Percentiles rank a stretch among this genome's conserved stretches.
These are phyloP conservation scores for Catharus bicknelli DNA, from an alignment of 2,113 vertebrate genomes.

Conservation along the genomic window DNA sequence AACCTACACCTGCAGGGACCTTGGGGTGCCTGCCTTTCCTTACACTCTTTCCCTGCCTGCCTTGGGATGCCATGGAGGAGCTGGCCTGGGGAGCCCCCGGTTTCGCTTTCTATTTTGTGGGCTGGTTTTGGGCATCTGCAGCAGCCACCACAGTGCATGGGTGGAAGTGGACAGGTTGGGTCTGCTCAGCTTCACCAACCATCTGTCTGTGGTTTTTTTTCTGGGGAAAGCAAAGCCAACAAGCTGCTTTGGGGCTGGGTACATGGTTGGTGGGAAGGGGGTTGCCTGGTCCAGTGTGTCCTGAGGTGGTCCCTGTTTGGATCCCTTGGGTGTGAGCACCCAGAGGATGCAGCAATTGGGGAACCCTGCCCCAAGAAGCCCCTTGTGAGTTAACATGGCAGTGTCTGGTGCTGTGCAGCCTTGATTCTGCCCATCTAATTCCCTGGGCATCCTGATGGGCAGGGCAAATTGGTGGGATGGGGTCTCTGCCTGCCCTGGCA, in stretches of 20 bases:
- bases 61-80: neutral
- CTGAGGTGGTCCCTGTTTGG: neutral
- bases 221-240: neutral
- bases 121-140: neutral
- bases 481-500: neutral
- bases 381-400: neutral
- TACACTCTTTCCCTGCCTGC: rapidly evolving
- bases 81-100: neutral
- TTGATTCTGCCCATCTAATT: neutral
- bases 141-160: rapidly evolving
- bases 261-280: neutral
- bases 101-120: rapidly evolving
- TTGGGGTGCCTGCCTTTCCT: neutral
- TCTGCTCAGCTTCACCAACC: rapidly evolving
- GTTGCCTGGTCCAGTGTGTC: neutral
- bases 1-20: neutral
- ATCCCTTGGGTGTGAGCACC: neutral
- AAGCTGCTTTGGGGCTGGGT: neutral
- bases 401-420: rapidly evolving
- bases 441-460: neutral
- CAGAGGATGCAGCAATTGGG: neutral
- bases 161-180: neutral
- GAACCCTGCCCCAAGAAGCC: neutral
- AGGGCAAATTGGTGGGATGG: neutral
- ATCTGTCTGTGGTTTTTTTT: rapidly evolving